A percentile compares a stretch with the other conserved stretches of the same genome.
These are phyloP conservation scores for Cercopithecus mona DNA, from an alignment of 2,113 vertebrate species.

Conservation along the genomic window DNA sequence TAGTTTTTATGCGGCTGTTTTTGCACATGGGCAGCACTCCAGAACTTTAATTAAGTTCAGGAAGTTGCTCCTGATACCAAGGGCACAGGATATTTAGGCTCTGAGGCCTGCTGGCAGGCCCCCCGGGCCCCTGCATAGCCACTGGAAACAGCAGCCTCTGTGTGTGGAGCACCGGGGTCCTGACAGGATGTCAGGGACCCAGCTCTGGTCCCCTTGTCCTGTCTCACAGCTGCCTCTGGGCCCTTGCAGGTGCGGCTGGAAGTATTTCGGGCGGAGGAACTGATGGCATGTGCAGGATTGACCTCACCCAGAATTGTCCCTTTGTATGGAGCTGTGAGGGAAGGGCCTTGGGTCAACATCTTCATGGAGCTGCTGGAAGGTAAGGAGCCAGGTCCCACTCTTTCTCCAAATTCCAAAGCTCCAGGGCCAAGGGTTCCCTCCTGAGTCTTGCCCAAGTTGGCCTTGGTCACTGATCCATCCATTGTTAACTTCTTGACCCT, in stretches of 20 bases:
- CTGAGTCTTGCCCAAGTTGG: background rate
- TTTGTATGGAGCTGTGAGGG: constrained; percentile 94
- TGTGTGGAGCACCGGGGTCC: background rate
- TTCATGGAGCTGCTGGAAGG: constrained; percentile 96
- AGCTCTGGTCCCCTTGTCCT: background rate
- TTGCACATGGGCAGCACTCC: background rate
- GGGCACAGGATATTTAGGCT: background rate
- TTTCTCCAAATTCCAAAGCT: background rate
- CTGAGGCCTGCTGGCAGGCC: background rate
- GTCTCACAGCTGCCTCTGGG: background rate
- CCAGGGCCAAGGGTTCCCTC: background rate
- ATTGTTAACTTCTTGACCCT: background rate
- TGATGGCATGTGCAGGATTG: constrained; percentile 92
- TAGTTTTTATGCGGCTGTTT: background rate
- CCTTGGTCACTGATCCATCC: background rate
- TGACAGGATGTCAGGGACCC: background rate
- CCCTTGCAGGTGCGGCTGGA: constrained; percentile 88
- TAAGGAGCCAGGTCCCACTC: constrained; percentile 74
- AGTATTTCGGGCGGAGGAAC: constrained; percentile 93
- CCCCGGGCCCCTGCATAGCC: background rate
- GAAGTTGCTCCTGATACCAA: background rate
- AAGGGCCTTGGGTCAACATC: constrained; percentile 92
- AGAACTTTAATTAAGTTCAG: background rate
- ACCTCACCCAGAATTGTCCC: constrained; percentile 92
- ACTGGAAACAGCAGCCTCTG: background rate